Percentiles rank a stretch among this genome's conserved stretches.
Evolutionary conservation across 2,797 vertebrate species (phyloP).

Genomic region (Clarias laeviceps): DNA sequence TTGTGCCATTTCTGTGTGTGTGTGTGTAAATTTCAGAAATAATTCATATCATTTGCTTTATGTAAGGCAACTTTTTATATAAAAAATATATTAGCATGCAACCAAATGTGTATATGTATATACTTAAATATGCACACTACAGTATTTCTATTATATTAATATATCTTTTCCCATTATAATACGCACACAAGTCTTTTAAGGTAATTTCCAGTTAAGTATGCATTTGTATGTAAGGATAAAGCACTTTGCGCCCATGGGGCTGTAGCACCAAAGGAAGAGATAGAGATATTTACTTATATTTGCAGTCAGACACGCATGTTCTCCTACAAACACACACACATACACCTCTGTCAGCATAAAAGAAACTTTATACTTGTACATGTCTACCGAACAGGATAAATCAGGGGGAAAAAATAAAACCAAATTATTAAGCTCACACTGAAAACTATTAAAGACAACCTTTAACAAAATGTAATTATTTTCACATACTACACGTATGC

Average conservation of each 20-base stretch:
- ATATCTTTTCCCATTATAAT: background rate
- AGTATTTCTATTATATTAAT: background rate
- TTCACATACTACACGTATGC: background rate
- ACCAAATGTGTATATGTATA: background rate
- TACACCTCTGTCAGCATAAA: constrained; percentile 15
- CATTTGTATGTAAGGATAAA: background rate
- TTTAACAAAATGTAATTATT: background rate
- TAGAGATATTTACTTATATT: constrained; percentile 9
- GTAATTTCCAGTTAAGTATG: background rate
- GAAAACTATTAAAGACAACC: background rate
- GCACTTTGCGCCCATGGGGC: background rate
- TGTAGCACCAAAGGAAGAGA: background rate
- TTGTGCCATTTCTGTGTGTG: constrained; percentile 7
- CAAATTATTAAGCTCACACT: background rate
- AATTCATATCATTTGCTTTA: background rate
- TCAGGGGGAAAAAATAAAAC: background rate
- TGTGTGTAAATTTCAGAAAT: background rate
- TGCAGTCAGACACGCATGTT: background rate
- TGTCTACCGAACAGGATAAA: background rate
- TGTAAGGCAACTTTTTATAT: background rate
- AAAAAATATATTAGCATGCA: background rate
- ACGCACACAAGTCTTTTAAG: background rate
- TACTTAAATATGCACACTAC: background rate
- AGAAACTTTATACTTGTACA: background rate
- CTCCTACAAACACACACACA: constrained; percentile 33